A percentile compares a stretch with the other conserved stretches of the same genome.
Evolutionary conservation across 2,888 invertebrate species (phyloP).

Genomic region (Lasioglossum leucozonium): DNA sequence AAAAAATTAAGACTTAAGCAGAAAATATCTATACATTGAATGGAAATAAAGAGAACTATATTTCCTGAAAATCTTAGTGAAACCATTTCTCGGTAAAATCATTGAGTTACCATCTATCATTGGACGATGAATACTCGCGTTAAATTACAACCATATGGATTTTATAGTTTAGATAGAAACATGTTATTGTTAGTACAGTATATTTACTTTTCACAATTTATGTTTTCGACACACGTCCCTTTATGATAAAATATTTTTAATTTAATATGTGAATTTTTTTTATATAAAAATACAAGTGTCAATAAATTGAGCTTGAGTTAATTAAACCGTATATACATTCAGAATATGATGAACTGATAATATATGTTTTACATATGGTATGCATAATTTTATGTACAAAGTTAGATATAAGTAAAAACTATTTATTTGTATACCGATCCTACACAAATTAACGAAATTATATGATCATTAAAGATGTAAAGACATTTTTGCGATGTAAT

Average conservation of each 20-base stretch:
- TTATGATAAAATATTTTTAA: background rate
- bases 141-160: constrained; percentile 3
- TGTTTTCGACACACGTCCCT: constrained; percentile 9
- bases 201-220: background rate
- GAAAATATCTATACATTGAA: constrained; percentile 49
- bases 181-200: background rate
- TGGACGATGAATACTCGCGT: constrained; percentile 9
- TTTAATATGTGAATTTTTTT: constrained; percentile 16
- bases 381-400: constrained; percentile 50
- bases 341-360: constrained; percentile 13
- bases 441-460: constrained; percentile 24
- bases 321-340: constrained; percentile 25
- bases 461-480: constrained; percentile 40
- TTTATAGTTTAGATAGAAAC: background rate
- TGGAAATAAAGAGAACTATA: constrained; percentile 46
- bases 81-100: constrained; percentile 4
- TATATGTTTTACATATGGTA: constrained; percentile 43
- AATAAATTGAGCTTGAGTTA: constrained; percentile 20
- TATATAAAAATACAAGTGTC: constrained; percentile 20
- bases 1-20: constrained; percentile 42
- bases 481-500: constrained; percentile 43
- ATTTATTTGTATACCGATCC: constrained; percentile 53
- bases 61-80: constrained; percentile 10
- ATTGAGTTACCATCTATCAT: background rate
- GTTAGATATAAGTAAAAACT: constrained; percentile 48